phyloP scores from a whole-genome alignment of 2,888 invertebrate genomes.

The Spialia ferax region DNA sequence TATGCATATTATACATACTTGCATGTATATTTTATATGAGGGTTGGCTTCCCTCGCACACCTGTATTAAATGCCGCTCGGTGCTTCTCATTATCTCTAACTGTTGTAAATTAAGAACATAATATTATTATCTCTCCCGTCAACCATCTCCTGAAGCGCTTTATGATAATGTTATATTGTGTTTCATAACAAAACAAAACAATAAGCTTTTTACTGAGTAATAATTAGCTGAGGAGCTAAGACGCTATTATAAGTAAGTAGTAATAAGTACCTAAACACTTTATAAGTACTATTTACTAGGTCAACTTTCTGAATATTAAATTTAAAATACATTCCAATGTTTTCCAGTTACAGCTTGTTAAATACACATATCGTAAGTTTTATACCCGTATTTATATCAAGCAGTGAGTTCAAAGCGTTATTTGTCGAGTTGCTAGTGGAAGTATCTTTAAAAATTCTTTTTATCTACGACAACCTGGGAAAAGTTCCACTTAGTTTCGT shows the following conservation, averaged over 20 bases:
- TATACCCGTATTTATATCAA: constrained; percentile 30
- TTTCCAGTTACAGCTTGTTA: constrained; percentile 5
- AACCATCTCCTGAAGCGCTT: constrained; percentile 38
- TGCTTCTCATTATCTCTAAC: constrained; percentile 66
- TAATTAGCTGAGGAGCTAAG: constrained; percentile 8
- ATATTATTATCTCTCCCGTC: constrained; percentile 46
- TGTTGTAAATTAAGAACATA: constrained; percentile 67
- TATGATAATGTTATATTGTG: constrained; percentile 32
- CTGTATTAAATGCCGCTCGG: constrained; percentile 63
- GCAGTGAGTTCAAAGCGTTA: constrained; percentile 59
- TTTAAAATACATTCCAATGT: neutral
- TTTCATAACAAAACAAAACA: constrained; percentile 29
- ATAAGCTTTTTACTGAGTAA: constrained; percentile 19
- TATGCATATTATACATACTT: constrained; percentile 6
- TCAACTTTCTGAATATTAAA: neutral
- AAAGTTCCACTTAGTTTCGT: constrained; percentile 81
- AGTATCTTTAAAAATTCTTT: constrained; percentile 78
- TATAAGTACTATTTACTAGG: neutral
- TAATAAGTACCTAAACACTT: too few relatives aligned
- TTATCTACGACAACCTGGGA: constrained; percentile 75
- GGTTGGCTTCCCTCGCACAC: constrained; percentile 61
- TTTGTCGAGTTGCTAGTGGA: constrained; percentile 64
- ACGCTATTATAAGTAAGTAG: too few relatives aligned
- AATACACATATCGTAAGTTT: too few relatives aligned
- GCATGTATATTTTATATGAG: constrained; percentile 58